Evolutionary conservation across 1,140 invertebrate species (phyloP).

Genomic region (Drosophila sp.): DNA sequence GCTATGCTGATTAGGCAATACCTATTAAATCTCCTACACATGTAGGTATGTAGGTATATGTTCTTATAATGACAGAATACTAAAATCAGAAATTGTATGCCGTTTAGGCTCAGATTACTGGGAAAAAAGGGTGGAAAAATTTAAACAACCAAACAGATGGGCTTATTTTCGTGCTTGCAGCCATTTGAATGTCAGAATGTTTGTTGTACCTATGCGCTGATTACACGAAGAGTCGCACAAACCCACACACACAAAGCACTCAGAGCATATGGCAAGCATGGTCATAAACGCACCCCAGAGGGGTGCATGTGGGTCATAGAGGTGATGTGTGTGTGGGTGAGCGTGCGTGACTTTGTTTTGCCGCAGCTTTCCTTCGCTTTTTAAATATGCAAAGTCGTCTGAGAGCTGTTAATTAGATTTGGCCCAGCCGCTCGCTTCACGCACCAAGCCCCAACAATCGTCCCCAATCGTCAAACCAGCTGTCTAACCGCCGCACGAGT

Average conservation of each 20-base stretch:
- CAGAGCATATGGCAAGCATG: background rate
- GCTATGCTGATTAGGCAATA: too few relatives aligned
- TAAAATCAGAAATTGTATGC: background rate
- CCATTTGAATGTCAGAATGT: conserved; percentile 4
- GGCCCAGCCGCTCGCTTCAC: background rate
- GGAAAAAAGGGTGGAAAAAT: background rate
- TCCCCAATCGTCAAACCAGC: conserved; percentile 24
- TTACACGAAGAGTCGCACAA: background rate
- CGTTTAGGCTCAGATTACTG: background rate
- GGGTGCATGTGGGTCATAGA: conserved; percentile 5
- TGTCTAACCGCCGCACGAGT: conserved; percentile 11
- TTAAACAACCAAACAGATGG: background rate
- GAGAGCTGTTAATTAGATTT: conserved; percentile 57
- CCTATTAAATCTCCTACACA: too few relatives aligned
- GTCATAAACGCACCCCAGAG: conserved; percentile 43
- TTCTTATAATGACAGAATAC: too few relatives aligned
- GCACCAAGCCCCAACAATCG: background rate
- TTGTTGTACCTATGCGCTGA: conserved; percentile 7
- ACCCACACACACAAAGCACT: background rate
- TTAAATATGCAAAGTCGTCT: conserved; percentile 53
- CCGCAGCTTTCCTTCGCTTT: conserved; percentile 21
- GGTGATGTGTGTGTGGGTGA: conserved; percentile 13
- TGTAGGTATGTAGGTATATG: too few relatives aligned
- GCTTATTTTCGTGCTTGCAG: conserved; percentile 7
- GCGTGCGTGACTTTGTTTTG: conserved; percentile 20